Conservation (phyloP, 2,888 invertebrate species). For the Anodontia alba region DNA sequence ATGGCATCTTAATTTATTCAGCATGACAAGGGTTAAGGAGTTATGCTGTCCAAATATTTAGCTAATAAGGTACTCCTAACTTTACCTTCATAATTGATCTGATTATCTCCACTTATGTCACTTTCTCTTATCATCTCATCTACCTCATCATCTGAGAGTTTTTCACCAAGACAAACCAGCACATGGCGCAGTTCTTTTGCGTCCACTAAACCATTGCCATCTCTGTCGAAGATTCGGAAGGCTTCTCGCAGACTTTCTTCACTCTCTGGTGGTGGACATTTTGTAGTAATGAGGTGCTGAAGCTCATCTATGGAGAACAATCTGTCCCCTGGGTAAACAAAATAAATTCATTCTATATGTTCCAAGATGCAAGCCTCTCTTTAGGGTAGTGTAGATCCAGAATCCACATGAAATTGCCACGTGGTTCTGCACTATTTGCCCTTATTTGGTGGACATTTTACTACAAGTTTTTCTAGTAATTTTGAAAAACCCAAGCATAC, state of each 20-base stretch:
- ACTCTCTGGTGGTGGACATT: slow-evolving; percentile 48
- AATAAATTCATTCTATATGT: background rate
- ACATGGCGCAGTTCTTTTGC: slow-evolving; percentile 82
- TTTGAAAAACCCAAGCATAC: too few species aligned
- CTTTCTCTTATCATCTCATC: slow-evolving; percentile 99
- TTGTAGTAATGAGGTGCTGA: slow-evolving; percentile 41
- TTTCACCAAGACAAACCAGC: slow-evolving; percentile 87
- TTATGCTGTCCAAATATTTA: too few species aligned
- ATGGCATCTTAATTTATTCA: too few species aligned
- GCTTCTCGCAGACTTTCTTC: slow-evolving; percentile 88
- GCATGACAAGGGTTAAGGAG: too few species aligned
- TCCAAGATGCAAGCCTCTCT: background rate
- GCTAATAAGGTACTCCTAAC: too few species aligned
- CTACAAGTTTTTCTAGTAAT: too few species aligned
- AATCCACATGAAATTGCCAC: too few species aligned
- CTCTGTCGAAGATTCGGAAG: slow-evolving; percentile 99
- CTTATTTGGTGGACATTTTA: too few species aligned
- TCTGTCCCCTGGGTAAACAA: slow-evolving; percentile 21
- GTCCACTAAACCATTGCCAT: slow-evolving; percentile 99
- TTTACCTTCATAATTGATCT: slow-evolving; percentile 54
- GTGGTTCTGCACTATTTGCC: too few species aligned
- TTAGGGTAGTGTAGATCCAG: background rate
- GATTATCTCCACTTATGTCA: slow-evolving; percentile 54
- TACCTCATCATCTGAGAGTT: slow-evolving; percentile 99
- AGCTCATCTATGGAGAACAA: slow-evolving; percentile 45